A percentile compares a stretch with the other conserved stretches of the same genome.
These are phyloP conservation scores for Oncopodura yosiiana DNA, from an alignment of 1,140 invertebrate species.

Conservation along the genomic window DNA sequence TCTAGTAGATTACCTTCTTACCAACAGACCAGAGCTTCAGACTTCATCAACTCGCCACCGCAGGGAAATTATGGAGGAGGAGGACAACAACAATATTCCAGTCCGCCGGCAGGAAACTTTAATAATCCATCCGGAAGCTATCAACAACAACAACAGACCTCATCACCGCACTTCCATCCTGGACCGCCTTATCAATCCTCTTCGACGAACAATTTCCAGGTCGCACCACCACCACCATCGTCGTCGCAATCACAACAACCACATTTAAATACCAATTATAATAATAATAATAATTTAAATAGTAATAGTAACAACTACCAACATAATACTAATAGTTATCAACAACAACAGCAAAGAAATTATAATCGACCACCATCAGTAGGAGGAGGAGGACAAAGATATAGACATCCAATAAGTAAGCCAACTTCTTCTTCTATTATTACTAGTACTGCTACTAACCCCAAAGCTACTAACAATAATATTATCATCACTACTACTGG, in stretches of 20 bases:
- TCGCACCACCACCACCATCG: conserved; percentile 3
- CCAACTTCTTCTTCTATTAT: background rate
- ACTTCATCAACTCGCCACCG: conserved; percentile 6
- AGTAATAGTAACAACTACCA: background rate
- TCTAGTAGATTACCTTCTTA: conserved; percentile 22
- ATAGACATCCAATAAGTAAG: too few species aligned
- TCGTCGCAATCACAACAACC: too few species aligned
- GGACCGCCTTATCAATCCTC: background rate
- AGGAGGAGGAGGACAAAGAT: too few species aligned
- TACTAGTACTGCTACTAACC: background rate
- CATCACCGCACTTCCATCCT: background rate
- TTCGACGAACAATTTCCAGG: background rate
- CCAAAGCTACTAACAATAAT: background rate
- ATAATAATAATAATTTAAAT: too few species aligned
- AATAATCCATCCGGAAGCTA: conserved; percentile 24
- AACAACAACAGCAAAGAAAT: background rate
- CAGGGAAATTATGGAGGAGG: background rate
- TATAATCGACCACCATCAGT: background rate
- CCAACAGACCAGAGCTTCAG: conserved; percentile 18
- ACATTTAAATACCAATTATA: too few species aligned
- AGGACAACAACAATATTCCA: conserved; percentile 6
- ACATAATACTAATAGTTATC: background rate
- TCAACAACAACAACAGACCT: conserved; percentile 10
- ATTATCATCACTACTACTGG: background rate
- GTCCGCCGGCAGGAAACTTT: conserved; percentile 31